phyloP scores from a whole-genome alignment of 2,113 vertebrate species.

The Tylochromis polylepis region DNA sequence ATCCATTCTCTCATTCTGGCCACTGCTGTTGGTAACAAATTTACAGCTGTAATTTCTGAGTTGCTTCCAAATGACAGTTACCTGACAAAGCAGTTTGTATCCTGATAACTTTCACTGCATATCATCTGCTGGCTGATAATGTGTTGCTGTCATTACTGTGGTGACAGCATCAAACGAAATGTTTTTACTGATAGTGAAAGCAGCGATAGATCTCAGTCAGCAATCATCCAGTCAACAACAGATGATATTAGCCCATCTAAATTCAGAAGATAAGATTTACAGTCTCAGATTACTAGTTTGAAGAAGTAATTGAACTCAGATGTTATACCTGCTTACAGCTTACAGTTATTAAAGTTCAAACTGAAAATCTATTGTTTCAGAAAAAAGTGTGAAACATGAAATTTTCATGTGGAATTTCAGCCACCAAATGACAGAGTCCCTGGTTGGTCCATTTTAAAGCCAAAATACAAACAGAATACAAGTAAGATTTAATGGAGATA shows the following conservation, averaged over 20 bases:
- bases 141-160: background rate
- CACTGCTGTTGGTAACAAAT: conserved; percentile 25
- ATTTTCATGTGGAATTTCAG: accelerated
- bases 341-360: background rate
- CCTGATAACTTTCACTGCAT: background rate
- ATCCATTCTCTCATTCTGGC: background rate
- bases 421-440: background rate
- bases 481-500: background rate
- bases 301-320: background rate
- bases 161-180: background rate
- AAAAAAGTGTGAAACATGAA: background rate
- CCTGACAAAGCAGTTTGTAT: background rate
- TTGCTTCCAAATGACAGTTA: background rate
- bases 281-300: background rate
- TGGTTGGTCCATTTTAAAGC: background rate
- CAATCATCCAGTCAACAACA: background rate
- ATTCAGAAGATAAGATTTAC: background rate
- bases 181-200: background rate
- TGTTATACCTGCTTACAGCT: background rate
- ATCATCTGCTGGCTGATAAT: background rate
- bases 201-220: background rate
- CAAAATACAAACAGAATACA: background rate
- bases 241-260: background rate
- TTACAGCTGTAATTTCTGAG: conserved; percentile 5
- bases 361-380: background rate